phyloP scores from a whole-genome alignment of 1,140 invertebrate genomes.

The Laupala kohalensis region DNA sequence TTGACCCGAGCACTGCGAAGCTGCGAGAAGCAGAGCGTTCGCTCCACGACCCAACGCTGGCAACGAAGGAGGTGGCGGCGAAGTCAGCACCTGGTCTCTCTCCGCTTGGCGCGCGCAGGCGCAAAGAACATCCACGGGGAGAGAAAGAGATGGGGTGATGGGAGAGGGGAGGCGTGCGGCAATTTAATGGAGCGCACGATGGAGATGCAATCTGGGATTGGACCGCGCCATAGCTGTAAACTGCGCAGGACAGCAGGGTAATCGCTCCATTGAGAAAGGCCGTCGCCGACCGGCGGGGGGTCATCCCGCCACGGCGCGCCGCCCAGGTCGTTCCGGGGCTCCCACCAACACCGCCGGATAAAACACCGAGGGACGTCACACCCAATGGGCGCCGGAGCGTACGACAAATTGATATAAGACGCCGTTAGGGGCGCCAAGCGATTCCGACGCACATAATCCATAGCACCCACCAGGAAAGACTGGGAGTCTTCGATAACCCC shows the following conservation, averaged over 20 bases:
- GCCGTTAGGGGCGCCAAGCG: not conserved
- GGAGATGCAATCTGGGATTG: not conserved
- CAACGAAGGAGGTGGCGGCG: too few relatives aligned
- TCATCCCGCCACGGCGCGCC: not conserved
- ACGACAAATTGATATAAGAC: not conserved
- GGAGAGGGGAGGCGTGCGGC: not conserved
- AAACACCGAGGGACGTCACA: not conserved
- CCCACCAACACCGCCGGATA: not conserved
- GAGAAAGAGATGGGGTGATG: too few relatives aligned
- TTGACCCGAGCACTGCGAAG: not conserved
- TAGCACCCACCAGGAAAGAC: not conserved
- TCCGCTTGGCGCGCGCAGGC: too few relatives aligned
- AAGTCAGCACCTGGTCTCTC: not conserved
- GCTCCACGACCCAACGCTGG: too few relatives aligned
- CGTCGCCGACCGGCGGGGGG: not conserved
- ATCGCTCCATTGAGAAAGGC: not conserved
- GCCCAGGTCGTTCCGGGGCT: too few relatives aligned
- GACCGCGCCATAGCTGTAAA: not conserved
- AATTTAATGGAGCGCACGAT: not conserved
- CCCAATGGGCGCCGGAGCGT: not conserved
- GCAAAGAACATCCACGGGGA: too few relatives aligned
- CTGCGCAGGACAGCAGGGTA: not conserved
- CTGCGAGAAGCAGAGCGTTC: not conserved
- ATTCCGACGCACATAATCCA: not conserved
- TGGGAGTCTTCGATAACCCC: not conserved